Evolutionary conservation across 1,140 invertebrate genomes (phyloP).

Genomic region (Dendrolimus punctatus): DNA sequence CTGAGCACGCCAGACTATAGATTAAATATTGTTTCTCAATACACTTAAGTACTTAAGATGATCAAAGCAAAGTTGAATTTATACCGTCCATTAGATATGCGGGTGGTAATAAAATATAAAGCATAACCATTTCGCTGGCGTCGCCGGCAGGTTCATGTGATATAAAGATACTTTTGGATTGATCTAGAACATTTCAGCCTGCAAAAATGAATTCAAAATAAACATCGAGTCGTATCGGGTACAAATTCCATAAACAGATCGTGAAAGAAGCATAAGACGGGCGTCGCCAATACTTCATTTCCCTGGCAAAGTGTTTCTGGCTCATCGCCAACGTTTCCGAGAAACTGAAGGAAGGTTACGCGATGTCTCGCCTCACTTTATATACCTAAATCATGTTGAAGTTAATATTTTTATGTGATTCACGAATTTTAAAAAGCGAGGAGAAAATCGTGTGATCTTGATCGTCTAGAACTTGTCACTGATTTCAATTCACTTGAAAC

Average conservation of each 20-base stretch:
- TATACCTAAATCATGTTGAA: slow-evolving; percentile 60
- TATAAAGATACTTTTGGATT: too few species aligned
- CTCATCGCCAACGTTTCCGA: slow-evolving; percentile 53
- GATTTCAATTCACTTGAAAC: too few species aligned
- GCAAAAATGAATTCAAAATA: slow-evolving; percentile 34
- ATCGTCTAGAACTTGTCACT: too few species aligned
- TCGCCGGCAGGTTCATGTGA: too few species aligned
- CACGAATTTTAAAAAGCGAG: slow-evolving; percentile 19
- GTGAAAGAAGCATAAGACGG: slow-evolving; percentile 50
- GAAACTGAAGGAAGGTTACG: slow-evolving; percentile 61
- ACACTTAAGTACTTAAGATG: background rate
- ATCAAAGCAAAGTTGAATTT: too few species aligned
- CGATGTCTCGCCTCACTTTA: slow-evolving; percentile 60
- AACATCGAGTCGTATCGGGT: slow-evolving; percentile 41
- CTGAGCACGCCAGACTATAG: slow-evolving; percentile 25
- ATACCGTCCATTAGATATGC: too few species aligned
- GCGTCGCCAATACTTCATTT: slow-evolving; percentile 57
- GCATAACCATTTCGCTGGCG: too few species aligned
- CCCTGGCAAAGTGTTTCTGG: slow-evolving; percentile 46
- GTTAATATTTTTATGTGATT: slow-evolving; percentile 52
- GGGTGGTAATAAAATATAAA: too few species aligned
- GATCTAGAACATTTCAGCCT: too few species aligned
- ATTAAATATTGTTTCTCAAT: slow-evolving; percentile 22
- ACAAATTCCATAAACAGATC: slow-evolving; percentile 60
- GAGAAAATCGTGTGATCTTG: background rate